Evolutionary conservation across 2,113 vertebrate species (phyloP).

Genomic region (Dipodomys ordii): DNA sequence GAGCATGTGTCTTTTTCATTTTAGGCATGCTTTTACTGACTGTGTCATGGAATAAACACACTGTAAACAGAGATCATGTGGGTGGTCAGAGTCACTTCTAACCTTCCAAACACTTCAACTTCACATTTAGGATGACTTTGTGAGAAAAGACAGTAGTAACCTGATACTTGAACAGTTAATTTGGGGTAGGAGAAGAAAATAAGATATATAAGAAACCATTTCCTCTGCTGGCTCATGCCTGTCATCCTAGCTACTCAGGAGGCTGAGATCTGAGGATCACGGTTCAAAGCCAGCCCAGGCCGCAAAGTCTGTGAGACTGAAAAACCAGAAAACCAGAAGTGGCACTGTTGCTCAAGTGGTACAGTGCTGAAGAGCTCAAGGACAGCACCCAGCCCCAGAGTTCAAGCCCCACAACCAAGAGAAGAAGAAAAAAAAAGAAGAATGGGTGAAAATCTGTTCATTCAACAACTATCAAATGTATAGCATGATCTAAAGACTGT

Average conservation of each 20-base stretch:
- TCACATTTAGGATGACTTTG: not conserved
- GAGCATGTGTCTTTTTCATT: not conserved
- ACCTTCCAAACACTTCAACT: not conserved
- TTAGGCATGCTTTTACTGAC: conserved; percentile 6
- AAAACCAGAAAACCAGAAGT: too few species aligned
- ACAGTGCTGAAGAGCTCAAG: too few species aligned
- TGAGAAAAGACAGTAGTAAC: not conserved
- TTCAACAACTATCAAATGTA: not conserved
- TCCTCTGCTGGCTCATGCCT: too few species aligned
- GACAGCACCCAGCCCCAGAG: too few species aligned
- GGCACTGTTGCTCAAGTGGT: too few species aligned
- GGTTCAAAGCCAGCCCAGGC: too few species aligned
- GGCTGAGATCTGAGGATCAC: too few species aligned
- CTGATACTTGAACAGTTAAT: not conserved
- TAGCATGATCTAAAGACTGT: not conserved
- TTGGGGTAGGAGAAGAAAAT: not conserved
- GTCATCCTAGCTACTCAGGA: too few species aligned
- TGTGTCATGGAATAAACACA: not conserved
- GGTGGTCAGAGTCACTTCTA: not conserved
- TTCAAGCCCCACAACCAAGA: too few species aligned
- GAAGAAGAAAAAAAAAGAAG: not conserved
- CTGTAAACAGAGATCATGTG: not conserved
- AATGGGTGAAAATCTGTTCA: not conserved
- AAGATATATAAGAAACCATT: not conserved
- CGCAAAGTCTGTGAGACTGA: too few species aligned